Evolutionary conservation across 2,113 vertebrate genomes (phyloP), one percentile per base, ranked within the genome.

Genomic region (Rhizomys pruinosus): DNA sequence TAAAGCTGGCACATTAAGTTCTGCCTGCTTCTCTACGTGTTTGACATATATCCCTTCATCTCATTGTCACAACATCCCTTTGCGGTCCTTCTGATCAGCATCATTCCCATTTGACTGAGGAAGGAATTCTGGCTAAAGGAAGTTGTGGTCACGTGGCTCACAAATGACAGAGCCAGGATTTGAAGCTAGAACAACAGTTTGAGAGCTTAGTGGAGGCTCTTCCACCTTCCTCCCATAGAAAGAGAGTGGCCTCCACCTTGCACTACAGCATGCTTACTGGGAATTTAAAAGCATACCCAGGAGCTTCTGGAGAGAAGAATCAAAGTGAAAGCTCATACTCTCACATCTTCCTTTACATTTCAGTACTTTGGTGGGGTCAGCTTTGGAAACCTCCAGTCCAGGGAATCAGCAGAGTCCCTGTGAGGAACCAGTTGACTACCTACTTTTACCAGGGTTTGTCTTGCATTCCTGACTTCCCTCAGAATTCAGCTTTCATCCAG

Each of bases 401-500:
- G 44, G 37, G n/a, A n/a, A n/a, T n/a, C n/a, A n/a, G n/a, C n/a
- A 52, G 11, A 52, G 47, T 52, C 47, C 47, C 47, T 52, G 47
- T 52, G 47, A 52, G 47, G 12, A 42, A 3, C 52, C 39, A 20
- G 16, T 32, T n/a, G 57, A 63, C 23, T 61, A 57, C 47, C 25
- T n/a, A 34, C 47, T 86, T 86, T 22, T n/a, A 59, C 47, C 39
- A 69, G 37, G 63, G 10, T 52, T 7, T 55, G 1, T 34, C 39
- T 39, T 59, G 27, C 57, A 42, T 7, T 34, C 13, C 8, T 52
- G 64, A 7, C 59, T 63, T 27, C 42, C 8, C 0, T 84, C 27
- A 11, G 39, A 2, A n/a, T 42, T 22, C 23, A 5, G 5, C 22
- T 5, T 42, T 1, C 1, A 13, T 68, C 2, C 0, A 0, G 22